Evolutionary conservation across 2,797 vertebrate genomes (phyloP), one percentile per base, ranked within the genome.

Genomic region (Taeniopygia guttata): DNA sequence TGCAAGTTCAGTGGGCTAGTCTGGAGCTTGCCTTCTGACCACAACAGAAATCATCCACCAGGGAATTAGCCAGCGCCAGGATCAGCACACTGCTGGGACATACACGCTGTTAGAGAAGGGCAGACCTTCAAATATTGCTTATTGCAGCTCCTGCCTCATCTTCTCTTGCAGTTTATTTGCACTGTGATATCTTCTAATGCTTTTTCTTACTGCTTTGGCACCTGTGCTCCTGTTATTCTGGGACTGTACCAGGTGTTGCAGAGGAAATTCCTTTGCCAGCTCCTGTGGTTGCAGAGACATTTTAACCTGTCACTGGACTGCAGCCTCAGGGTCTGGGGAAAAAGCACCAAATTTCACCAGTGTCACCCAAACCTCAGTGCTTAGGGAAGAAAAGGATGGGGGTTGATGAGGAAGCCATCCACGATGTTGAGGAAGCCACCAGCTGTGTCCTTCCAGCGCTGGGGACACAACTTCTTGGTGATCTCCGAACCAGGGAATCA

Each of bases 1-100:
- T 96, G 91, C 46, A 48, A 38, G 91, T 72, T 84, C 95, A 94
- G 34, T 83, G 88, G 88, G 80, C 82, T 80, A 84, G 79, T 84
- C 79, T 97, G 95, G 91, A 97, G 90, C 88, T 93, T 75, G 78
- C 70, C 92, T 96, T 97, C 95, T 63, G 69, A 96, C 90, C 94
- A 95, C 3, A 8, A 48, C 82, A 89, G 95, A 90, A 95, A 95
- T 96, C 86, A 94, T 92, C 88, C 88, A 88, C 91, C 77, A 89
- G 49, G 64, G 79, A 94, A 77, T 70, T 8, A 69, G 76, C 34
- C 70, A 92, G 62, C 36, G 12, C 22, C 54, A 63, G 73, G 83
- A 79, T 43, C 63, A 52, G 83, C 48, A 69, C 29, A 12, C 25
- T 16, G 16, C 60, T 83, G 72, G 81, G 69, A 49, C 34, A 42